Percentiles rank a stretch among this genome's conserved stretches.
These are phyloP conservation scores for Melikaiella ostensackeni DNA, from an alignment of 2,888 invertebrate species.

Conservation along the genomic window DNA sequence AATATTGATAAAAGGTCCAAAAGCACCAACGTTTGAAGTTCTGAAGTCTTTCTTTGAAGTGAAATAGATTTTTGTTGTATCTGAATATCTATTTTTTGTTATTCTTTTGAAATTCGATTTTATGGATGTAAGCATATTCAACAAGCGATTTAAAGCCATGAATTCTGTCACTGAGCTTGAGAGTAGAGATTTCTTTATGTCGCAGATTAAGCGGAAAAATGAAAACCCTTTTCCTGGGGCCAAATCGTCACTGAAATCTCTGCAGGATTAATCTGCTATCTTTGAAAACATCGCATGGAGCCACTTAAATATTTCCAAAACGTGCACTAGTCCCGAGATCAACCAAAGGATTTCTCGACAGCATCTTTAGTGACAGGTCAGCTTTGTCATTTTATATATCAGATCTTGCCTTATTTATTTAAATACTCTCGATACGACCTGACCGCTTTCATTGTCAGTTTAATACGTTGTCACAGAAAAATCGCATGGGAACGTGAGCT, in stretches of 20 bases:
- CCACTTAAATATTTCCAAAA: slow-evolving; percentile 73
- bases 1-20: not conserved
- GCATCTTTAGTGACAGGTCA: slow-evolving; percentile 63
- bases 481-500: slow-evolving; percentile 22
- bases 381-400: slow-evolving; percentile 51
- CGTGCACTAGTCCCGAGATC: slow-evolving; percentile 42
- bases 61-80: too few species aligned
- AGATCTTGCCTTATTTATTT: slow-evolving; percentile 47
- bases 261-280: slow-evolving; percentile 59
- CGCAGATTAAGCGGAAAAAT: slow-evolving; percentile 57
- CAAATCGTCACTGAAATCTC: slow-evolving; percentile 46
- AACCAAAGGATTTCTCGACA: slow-evolving; percentile 45
- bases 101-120: not conserved
- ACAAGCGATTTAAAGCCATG: not conserved
- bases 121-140: not conserved
- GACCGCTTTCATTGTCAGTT: slow-evolving; percentile 12
- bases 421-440: slow-evolving; percentile 37
- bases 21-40: too few species aligned
- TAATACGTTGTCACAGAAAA: not conserved
- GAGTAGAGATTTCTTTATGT: slow-evolving; percentile 45
- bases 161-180: not conserved
- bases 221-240: slow-evolving; percentile 60
- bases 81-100: too few species aligned
- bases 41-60: too few species aligned
- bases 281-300: slow-evolving; percentile 67